Base-by-base conservation (phyloP, 2,888 invertebrate species). In the Liodrosophila aerea region DNA sequence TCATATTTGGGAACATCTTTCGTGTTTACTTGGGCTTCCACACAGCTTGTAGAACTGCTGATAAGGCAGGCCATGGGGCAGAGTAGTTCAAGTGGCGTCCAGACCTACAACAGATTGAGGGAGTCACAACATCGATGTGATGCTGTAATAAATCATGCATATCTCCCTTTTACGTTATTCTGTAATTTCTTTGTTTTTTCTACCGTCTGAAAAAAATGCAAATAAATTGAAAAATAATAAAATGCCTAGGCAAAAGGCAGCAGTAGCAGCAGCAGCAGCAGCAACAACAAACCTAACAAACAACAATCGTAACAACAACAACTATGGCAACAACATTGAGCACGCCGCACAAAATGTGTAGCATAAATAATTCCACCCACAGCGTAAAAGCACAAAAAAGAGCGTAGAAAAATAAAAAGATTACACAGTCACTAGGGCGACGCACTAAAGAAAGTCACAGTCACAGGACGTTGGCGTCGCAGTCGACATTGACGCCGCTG, bases 281-380 rank as follows among this genome's bases (percentile, higher is more conserved):
- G 13, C 34, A 44, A 30, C 37, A 57, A 27, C 37, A 43, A 22
- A 13, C 34, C 46, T 33, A 46, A 39, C 61, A 52, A 77, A 60
- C 56, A 53, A 36, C 49, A 51, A 27, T 9, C 39, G 34, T 46
- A 46, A 30, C 52, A 57, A 73, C 59, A 64, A 51, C 43, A 37
- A 37, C 44, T 47, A 47, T 39, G 34, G 33, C 64, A 57, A 57
- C 64, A 50, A 41, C 45, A 52, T 30, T 39, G 37, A 29, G 37
- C 44, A 34, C 40, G 63, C 60, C 60, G 44, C 56, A 72, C 40
- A 73, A 66, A 77, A 62, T 81, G 64, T 78, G 84, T 84, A 84
- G 81, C 86, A 85, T 87, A 84, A 87, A 86, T 87, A 72, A 84
- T 77, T 76, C 83, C 87, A 69, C 86, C 87, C 87, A 87, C 87